phyloP scores from a whole-genome alignment of 2,113 vertebrate species.

The Varanus salvator region DNA sequence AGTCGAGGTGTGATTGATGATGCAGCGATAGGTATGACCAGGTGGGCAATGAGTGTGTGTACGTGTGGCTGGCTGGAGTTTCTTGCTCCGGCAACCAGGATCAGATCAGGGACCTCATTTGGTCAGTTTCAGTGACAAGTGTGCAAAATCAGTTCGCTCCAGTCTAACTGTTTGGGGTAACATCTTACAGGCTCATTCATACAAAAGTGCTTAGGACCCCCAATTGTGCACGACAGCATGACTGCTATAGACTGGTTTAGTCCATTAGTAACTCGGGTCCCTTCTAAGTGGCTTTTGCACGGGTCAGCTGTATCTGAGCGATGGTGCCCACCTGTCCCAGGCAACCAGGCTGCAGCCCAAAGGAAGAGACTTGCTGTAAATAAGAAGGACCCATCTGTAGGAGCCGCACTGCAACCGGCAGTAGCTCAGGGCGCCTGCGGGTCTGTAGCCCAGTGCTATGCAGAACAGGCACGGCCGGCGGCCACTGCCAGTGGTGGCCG shows the following conservation, averaged over 20 bases:
- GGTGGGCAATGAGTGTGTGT: not conserved
- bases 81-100: no score
- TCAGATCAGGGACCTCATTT: not conserved
- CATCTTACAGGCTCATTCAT: not conserved
- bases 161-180: not conserved
- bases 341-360: not conserved
- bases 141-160: not conserved
- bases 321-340: not conserved
- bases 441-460: not conserved
- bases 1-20: not conserved
- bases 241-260: not conserved
- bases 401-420: no score
- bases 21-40: not conserved
- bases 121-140: not conserved
- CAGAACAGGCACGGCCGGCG: not conserved
- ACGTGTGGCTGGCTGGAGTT: not conserved
- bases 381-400: not conserved
- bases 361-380: not conserved
- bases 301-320: not conserved
- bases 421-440: not conserved
- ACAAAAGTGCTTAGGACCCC: not conserved
- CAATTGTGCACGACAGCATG: constrained; percentile 8
- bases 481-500: not conserved
- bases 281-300: not conserved
- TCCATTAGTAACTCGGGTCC: not conserved